Evolutionary conservation across 2,113 vertebrate species (phyloP).

Genomic region (Gobio gobio): DNA sequence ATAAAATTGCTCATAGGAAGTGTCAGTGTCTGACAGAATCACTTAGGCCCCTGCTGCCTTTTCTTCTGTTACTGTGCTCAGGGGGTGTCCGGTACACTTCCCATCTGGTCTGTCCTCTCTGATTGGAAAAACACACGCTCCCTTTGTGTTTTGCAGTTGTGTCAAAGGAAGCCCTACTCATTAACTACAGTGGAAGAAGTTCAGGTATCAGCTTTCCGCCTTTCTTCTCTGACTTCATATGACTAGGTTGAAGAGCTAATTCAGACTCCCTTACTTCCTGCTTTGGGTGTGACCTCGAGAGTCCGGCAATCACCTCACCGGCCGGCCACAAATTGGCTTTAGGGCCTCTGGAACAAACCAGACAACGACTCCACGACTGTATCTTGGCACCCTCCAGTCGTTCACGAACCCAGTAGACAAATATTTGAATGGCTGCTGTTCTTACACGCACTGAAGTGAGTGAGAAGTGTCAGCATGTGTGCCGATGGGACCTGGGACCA

Average conservation of each 20-base stretch:
- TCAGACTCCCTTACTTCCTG: conserved; percentile 42
- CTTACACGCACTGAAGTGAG: conserved; percentile 15
- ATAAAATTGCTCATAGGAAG: conserved; percentile 62
- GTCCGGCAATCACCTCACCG: conserved; percentile 17
- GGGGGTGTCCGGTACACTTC: conserved; percentile 51
- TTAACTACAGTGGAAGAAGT: conserved; percentile 41
- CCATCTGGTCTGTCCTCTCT: conserved; percentile 51
- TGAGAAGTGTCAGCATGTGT: conserved; percentile 38
- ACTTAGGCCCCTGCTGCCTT: conserved; percentile 45
- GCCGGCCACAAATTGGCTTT: conserved; percentile 3
- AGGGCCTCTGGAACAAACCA: conserved; percentile 7
- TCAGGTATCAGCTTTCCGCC: conserved; percentile 35
- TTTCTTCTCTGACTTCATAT: conserved; percentile 34
- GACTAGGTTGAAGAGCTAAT: conserved; percentile 45
- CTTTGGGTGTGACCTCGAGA: conserved; percentile 15
- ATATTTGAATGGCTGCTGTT: conserved; percentile 42
- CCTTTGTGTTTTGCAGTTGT: conserved; percentile 49
- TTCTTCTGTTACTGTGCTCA: conserved; percentile 54
- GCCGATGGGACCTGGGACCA: conserved; percentile 9
- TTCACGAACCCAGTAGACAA: conserved; percentile 34
- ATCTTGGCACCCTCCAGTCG: conserved; percentile 13
- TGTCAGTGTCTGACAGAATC: conserved; percentile 58
- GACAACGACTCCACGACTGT: not conserved
- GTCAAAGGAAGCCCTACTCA: conserved; percentile 37
- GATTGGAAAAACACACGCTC: conserved; percentile 54